These are phyloP conservation scores for Noctua janthe DNA, from an alignment of 2,888 invertebrate genomes.

Conservation along the genomic window DNA sequence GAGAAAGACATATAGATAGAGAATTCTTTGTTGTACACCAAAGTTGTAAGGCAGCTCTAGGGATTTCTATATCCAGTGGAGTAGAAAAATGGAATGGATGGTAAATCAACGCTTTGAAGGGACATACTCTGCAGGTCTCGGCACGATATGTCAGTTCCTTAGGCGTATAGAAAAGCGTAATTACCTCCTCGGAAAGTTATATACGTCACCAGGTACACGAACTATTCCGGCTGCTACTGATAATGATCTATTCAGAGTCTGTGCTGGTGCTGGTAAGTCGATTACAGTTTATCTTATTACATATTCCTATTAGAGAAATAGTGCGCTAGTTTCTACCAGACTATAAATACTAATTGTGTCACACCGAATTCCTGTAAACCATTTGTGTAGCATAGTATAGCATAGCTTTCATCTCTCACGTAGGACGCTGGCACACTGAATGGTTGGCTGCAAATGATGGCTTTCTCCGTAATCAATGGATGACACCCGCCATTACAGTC, in stretches of 20 bases:
- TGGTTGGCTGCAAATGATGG: slow-evolving; percentile 27
- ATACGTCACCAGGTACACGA: not conserved
- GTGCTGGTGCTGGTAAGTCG: not conserved
- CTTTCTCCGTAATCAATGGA: slow-evolving; percentile 41
- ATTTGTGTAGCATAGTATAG: not conserved
- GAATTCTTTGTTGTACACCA: not conserved
- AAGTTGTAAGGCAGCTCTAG: not conserved
- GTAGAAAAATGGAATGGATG: not conserved
- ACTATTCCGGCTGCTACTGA: not conserved
- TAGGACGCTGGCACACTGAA: not conserved
- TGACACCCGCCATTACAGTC: slow-evolving; percentile 53
- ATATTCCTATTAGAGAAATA: not conserved
- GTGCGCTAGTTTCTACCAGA: not conserved
- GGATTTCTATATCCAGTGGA: not conserved
- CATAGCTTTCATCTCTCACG: not conserved
- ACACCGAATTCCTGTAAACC: not conserved
- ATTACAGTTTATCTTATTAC: not conserved
- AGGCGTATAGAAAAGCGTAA: not conserved
- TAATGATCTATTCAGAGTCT: not conserved
- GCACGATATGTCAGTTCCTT: not conserved
- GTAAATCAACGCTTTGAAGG: not conserved
- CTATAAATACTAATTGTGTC: not conserved
- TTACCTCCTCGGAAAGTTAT: not conserved
- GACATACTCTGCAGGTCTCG: not conserved
- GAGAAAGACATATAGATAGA: not conserved